These are phyloP conservation scores for Zoanthus solanderi DNA, from an alignment of 92 coral and sea anemone genomes.

Conservation along the genomic window DNA sequence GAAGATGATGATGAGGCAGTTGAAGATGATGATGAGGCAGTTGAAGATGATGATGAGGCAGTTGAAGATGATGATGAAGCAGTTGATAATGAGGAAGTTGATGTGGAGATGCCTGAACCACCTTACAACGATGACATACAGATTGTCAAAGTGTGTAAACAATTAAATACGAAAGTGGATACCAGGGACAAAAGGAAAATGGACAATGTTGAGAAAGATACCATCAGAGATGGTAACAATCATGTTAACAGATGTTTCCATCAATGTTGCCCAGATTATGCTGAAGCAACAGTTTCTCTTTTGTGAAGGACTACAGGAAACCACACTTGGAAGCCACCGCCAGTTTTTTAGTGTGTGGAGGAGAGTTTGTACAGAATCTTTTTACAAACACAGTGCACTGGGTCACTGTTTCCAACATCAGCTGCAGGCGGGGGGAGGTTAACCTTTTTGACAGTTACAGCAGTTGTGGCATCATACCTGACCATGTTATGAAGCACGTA, in stretches of 20 bases:
- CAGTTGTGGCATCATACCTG: background rate
- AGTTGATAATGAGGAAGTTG: background rate
- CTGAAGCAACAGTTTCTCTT: slow-evolving; percentile 38
- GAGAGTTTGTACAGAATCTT: slow-evolving; percentile 69
- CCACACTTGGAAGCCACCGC: slow-evolving; percentile 52
- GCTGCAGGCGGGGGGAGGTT: slow-evolving; percentile 8
- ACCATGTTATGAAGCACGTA: slow-evolving; percentile 10
- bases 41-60: too few species aligned
- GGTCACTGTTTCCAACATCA: slow-evolving; percentile 52
- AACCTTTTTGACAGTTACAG: background rate
- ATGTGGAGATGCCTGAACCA: background rate
- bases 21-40: too few species aligned
- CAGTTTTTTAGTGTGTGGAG: slow-evolving; percentile 53
- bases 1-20: too few species aligned
- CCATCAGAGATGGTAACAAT: slow-evolving; percentile 19
- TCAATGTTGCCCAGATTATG: slow-evolving; percentile 35
- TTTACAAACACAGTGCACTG: slow-evolving; percentile 65
- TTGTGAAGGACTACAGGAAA: slow-evolving; percentile 49
- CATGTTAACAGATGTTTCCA: slow-evolving; percentile 46
- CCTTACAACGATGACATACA: slow-evolving; percentile 33
- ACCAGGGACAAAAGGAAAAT: slow-evolving; percentile 35
- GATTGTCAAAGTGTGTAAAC: background rate
- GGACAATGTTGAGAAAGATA: slow-evolving; percentile 25
- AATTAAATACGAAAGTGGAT: slow-evolving; percentile 12
- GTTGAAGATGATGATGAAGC: background rate